A percentile compares a stretch with the other conserved stretches of the same genome.
Conservation (phyloP, 1,140 invertebrate species). For the Hypsibius dujardini region DNA sequence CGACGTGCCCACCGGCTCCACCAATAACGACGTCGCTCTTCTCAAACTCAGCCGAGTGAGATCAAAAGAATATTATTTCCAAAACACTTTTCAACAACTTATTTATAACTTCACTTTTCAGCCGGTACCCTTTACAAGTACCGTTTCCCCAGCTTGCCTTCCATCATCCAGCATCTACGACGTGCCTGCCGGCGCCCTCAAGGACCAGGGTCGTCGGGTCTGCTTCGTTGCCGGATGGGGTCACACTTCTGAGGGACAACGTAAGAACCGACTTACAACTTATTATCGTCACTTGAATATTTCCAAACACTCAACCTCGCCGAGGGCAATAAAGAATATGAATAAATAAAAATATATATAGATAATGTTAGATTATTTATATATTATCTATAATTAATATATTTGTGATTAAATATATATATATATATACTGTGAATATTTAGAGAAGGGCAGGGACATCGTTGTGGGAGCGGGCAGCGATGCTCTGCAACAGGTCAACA, state of each 20-base stretch:
- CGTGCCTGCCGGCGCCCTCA: not conserved
- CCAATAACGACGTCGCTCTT: not conserved
- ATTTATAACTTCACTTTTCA: not conserved
- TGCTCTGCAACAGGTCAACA: constrained; percentile 4
- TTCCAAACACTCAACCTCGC: not conserved
- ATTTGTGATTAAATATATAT: too few relatives aligned
- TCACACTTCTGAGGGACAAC: not conserved
- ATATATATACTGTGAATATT: too few relatives aligned
- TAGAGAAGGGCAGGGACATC: not conserved
- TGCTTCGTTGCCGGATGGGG: not conserved
- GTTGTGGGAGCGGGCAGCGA: constrained; percentile 3
- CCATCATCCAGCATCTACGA: not conserved
- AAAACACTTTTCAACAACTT: too few relatives aligned
- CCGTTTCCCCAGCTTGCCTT: not conserved
- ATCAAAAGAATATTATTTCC: too few relatives aligned
- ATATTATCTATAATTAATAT: too few relatives aligned
- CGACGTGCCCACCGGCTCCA: constrained; percentile 3
- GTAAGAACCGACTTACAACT: not conserved
- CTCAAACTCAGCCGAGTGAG: not conserved
- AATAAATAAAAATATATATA: too few relatives aligned
- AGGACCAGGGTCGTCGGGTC: not conserved
- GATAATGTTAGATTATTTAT: too few relatives aligned
- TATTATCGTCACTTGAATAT: not conserved
- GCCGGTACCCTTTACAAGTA: not conserved
- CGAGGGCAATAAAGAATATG: too few relatives aligned